Percentiles rank a stretch among this genome's conserved stretches.
These are phyloP conservation scores for Penaeus chinensis DNA, from an alignment of 1,140 invertebrate genomes.

Conservation along the genomic window DNA sequence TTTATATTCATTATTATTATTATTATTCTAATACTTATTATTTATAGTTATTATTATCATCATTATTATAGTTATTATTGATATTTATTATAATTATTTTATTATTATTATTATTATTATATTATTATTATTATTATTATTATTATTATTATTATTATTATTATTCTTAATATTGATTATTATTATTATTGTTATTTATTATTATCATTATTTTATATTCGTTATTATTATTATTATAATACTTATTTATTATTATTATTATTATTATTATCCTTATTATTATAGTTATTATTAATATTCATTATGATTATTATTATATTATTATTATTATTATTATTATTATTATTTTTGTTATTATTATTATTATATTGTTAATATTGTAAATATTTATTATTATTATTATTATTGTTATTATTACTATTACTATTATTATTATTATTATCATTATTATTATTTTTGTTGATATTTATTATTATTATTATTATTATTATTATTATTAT, in stretches of 20 bases:
- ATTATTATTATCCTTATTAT: too few species aligned
- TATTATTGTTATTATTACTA: too few species aligned
- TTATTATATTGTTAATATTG: too few species aligned
- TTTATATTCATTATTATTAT: too few species aligned
- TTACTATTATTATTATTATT: not conserved
- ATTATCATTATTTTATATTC: too few species aligned
- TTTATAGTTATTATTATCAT: not conserved
- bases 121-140: conserved; percentile 24
- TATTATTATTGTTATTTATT: conserved; percentile 15
- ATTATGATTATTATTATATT: too few species aligned
- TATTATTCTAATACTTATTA: too few species aligned
- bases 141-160: conserved; percentile 8
- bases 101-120: conserved; percentile 26
- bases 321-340: too few species aligned
- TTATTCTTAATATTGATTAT: conserved; percentile 19
- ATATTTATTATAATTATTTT: conserved; percentile 22
- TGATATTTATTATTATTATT: conserved; percentile 23
- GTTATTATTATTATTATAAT: conserved; percentile 32
- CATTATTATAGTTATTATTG: not conserved
- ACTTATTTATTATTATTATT: not conserved
- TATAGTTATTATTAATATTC: too few species aligned
- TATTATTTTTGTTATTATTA: too few species aligned
- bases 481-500: conserved; percentile 26
- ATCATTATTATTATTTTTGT: not conserved
- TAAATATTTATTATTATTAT: too few species aligned